phyloP scores from a whole-genome alignment of 2,888 invertebrate species.

The Azorinus chamasolen region DNA sequence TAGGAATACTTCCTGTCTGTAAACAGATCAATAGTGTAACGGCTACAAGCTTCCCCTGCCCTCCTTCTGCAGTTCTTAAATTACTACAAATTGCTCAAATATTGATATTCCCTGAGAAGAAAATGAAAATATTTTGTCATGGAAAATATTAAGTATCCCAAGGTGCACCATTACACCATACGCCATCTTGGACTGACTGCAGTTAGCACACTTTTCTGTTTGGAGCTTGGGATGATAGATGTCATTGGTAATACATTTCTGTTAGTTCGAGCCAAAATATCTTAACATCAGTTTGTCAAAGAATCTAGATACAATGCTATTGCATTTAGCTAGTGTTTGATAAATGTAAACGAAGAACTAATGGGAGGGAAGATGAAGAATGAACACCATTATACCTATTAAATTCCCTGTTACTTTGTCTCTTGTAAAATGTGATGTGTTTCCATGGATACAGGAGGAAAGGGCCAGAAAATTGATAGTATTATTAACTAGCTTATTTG shows the following conservation, averaged over 20 bases:
- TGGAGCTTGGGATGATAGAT: constrained; percentile 8
- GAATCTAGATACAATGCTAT: too few species aligned
- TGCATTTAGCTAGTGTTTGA: neutral
- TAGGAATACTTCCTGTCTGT: constrained; percentile 24
- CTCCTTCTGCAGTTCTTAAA: constrained; percentile 54
- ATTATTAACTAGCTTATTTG: constrained; percentile 2
- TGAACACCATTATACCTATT: constrained; percentile 34
- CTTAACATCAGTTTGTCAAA: too few species aligned
- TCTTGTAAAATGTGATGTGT: constrained; percentile 2
- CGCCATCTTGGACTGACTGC: constrained; percentile 11
- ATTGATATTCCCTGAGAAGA: constrained; percentile 62
- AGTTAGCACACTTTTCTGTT: constrained; percentile 8
- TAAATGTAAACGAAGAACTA: constrained; percentile 9
- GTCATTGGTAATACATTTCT: neutral
- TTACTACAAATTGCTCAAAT: constrained; percentile 67
- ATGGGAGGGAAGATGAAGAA: constrained; percentile 25
- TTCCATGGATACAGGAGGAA: constrained; percentile 7
- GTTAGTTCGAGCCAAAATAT: too few species aligned
- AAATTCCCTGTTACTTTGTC: constrained; percentile 17
- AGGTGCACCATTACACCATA: constrained; percentile 22
- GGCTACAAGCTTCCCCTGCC: constrained; percentile 33
- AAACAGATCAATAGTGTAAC: constrained; percentile 35
- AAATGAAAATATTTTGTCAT: constrained; percentile 68
- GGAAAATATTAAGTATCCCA: constrained; percentile 47
- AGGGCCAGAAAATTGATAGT: constrained; percentile 13